phyloP scores from a whole-genome alignment of 30 jellyfish, hydroid and myxozoan genomes.

The Mastigias papua region DNA sequence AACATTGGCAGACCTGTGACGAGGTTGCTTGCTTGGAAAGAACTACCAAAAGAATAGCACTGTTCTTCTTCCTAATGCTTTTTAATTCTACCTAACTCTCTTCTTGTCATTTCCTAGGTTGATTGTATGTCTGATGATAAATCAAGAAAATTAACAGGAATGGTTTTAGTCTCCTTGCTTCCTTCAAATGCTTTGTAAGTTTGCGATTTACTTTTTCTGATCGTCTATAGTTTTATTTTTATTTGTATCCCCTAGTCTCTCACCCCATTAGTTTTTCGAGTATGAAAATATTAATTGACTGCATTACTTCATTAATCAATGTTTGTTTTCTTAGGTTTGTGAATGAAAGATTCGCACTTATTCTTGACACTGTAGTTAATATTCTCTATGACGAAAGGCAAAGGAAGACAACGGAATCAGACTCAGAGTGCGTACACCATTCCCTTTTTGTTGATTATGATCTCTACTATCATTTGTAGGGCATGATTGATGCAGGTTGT shows the following conservation, averaged over 20 bases:
- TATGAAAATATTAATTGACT: neutral
- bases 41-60: no score
- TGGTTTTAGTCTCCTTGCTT: slow-evolving; percentile 64
- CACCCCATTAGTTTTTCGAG: neutral
- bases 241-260: neutral
- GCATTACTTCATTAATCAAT: neutral
- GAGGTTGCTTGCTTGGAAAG: no score
- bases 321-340: slow-evolving; percentile 42
- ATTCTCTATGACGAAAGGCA: slow-evolving; percentile 29
- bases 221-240: neutral
- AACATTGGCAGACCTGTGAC: no score
- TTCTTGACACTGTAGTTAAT: slow-evolving; percentile 81
- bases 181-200: slow-evolving; percentile 57
- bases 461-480: no score
- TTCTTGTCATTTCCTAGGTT: slow-evolving; percentile 18
- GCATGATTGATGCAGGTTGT: no score
- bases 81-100: neutral
- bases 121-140: slow-evolving; percentile 58
- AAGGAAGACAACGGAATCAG: neutral
- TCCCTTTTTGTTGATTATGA: no score
- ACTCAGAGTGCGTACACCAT: neutral
- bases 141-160: slow-evolving; percentile 53
- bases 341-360: slow-evolving; percentile 79
- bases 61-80: neutral
- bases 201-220: neutral